These are phyloP conservation scores for Conopomorpha cramerella DNA, from an alignment of 1,140 invertebrate genomes.

Conservation along the genomic window DNA sequence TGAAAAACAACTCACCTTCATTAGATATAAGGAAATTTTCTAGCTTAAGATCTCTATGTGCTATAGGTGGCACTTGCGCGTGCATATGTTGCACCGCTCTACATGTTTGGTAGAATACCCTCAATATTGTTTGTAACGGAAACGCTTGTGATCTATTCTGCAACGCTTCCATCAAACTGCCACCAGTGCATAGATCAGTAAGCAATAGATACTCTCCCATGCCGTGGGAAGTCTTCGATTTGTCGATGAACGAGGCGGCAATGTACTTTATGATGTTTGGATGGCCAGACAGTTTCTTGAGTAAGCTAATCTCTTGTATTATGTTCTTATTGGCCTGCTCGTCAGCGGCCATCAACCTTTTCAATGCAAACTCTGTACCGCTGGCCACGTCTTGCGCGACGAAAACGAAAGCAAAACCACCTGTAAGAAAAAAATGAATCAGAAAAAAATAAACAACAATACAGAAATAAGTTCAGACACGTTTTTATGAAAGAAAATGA, in stretches of 20 bases:
- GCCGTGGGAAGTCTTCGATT: slow-evolving; percentile 68
- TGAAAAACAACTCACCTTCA: slow-evolving; percentile 42
- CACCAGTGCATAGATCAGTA: slow-evolving; percentile 74
- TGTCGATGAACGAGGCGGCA: slow-evolving; percentile 74
- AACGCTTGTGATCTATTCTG: slow-evolving; percentile 63
- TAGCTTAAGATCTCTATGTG: slow-evolving; percentile 92
- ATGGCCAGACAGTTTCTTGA: slow-evolving; percentile 78
- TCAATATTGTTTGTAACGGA: slow-evolving; percentile 78
- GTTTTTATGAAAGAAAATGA: no score
- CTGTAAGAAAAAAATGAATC: slow-evolving; percentile 62
- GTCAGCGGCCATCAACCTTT: slow-evolving; percentile 80
- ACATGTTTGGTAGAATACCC: slow-evolving; percentile 91
- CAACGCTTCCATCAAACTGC: slow-evolving; percentile 82
- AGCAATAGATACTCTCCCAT: slow-evolving; percentile 73
- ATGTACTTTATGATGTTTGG: slow-evolving; percentile 82
- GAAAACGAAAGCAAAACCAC: slow-evolving; percentile 94
- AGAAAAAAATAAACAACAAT: no score
- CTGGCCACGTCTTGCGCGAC: slow-evolving; percentile 85
- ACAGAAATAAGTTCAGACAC: no score
- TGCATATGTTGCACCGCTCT: slow-evolving; percentile 93
- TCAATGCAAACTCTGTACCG: slow-evolving; percentile 90
- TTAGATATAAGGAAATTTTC: slow-evolving; percentile 67
- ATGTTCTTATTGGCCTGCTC: slow-evolving; percentile 78
- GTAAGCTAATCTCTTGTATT: slow-evolving; percentile 77
- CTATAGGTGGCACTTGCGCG: slow-evolving; percentile 82